Evolutionary conservation across 1,140 invertebrate genomes (phyloP), one percentile per base, ranked within the genome.

Genomic region (Drosophila simulans): DNA sequence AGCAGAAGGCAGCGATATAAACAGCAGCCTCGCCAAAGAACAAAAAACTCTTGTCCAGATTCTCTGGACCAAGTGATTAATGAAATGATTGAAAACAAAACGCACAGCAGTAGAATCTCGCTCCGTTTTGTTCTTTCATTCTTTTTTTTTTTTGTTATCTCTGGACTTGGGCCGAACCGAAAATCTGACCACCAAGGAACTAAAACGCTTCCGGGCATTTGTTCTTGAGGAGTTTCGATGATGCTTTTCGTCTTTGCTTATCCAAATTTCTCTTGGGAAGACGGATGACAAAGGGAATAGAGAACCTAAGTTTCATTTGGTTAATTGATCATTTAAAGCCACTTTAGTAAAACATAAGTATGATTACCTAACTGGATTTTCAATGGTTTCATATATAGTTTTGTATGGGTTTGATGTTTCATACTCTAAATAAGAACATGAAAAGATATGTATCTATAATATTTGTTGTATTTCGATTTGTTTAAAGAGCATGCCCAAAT

Each of bases 1-100:
- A 85, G 77, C 81, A 85, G 78, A 85, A 86, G 73, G 40, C 53
- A 35, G 66, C 62, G 82, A 85, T 85, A 85, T 78, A 74, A 83
- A 62, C 55, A 69, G 43, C 72, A 59, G 55, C 20, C 34, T 4
- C 59, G 13, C 11, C 5, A 22, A 37, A 22, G 55, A 59, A 59
- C 59, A 53, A 68, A 75, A 75, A 75, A 59, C 54, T 54, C 59
- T 57, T 64, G 71, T 56, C 60, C 72, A 57, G 59, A 45, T 66
- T 48, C 37, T 45, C 52, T 37, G 43, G 49, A 22, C 39, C 8
- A 20, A 52, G 58, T 85, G 81, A 85, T 85, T 85, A 82, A 85
- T 85, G 82, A 85, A 77, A 63, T 77, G 69, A 80, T 86, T 86
- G 82, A 85, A 77, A 86, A 75, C 51, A 63, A 45, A 51, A 57